Evolutionary conservation across 2,113 vertebrate genomes (phyloP).

Genomic region (Pelvicachromis taeniatus): DNA sequence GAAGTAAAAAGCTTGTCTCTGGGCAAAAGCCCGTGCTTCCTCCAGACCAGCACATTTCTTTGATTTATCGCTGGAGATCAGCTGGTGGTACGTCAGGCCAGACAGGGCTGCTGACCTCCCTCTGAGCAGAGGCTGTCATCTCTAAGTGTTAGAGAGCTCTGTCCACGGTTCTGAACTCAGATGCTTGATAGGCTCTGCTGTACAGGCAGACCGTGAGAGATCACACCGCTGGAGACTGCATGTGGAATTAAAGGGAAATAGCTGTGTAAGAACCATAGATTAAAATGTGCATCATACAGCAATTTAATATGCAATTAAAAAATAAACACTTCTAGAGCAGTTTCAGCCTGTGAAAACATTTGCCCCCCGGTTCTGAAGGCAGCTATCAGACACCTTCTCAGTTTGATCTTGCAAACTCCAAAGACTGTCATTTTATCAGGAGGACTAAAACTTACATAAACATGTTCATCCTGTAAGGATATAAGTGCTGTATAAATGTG

Average conservation of each 20-base stretch:
- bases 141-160: conserved; percentile 27
- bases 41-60: conserved; percentile 4
- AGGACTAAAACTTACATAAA: not conserved
- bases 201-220: not conserved
- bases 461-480: not conserved
- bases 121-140: not conserved
- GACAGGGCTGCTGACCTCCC: conserved; percentile 10
- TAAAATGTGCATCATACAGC: not conserved
- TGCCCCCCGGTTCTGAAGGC: not conserved
- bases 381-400: not conserved
- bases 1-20: not conserved
- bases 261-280: not conserved
- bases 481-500: not conserved
- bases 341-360: not conserved
- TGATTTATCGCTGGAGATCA: conserved; percentile 16
- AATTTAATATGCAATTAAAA: not conserved
- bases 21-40: not conserved
- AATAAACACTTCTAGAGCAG: not conserved
- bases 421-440: not conserved
- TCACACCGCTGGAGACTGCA: not conserved
- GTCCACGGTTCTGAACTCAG: conserved; percentile 66
- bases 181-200: not conserved
- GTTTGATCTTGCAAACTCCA: not conserved
- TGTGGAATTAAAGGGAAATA: not conserved
- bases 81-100: conserved; percentile 24